Percentiles rank a stretch among this genome's conserved stretches.
phyloP scores from a whole-genome alignment of 2,888 invertebrate genomes.

The Drosophila koepferae region DNA sequence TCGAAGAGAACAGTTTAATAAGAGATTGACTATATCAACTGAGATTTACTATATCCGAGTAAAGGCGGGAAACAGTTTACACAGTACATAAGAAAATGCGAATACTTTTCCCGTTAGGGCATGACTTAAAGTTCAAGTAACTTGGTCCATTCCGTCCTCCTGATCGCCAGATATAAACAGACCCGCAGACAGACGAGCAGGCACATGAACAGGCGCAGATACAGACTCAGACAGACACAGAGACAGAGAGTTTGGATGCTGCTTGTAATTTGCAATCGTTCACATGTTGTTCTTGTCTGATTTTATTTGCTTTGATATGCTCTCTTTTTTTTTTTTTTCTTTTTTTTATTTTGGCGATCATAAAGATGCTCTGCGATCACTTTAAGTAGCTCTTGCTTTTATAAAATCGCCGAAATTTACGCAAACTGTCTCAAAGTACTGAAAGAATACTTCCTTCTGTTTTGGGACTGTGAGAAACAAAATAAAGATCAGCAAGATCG shows the following conservation, averaged over 20 bases:
- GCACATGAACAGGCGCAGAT: slow-evolving; percentile 1
- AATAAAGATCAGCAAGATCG: slow-evolving; percentile 34
- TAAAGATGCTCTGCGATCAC: slow-evolving; percentile 59
- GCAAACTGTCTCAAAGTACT: slow-evolving; percentile 55
- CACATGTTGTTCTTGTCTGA: slow-evolving; percentile 77
- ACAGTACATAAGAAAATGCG: neutral
- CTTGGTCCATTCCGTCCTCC: slow-evolving; percentile 43
- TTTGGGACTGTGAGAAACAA: slow-evolving; percentile 59
- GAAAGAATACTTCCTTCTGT: slow-evolving; percentile 48
- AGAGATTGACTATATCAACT: neutral
- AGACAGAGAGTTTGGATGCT: slow-evolving; percentile 26
- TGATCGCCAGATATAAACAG: slow-evolving; percentile 64
- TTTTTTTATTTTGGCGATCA: slow-evolving; percentile 52
- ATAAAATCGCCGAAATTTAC: slow-evolving; percentile 70
- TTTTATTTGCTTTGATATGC: slow-evolving; percentile 73
- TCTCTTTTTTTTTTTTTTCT: neutral
- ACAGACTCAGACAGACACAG: slow-evolving; percentile 12
- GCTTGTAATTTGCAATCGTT: slow-evolving; percentile 80
- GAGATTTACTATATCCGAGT: neutral
- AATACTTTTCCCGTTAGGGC: slow-evolving; percentile 6
- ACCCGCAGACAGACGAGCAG: slow-evolving; percentile 19
- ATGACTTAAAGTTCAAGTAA: slow-evolving; percentile 24
- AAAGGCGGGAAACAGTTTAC: neutral
- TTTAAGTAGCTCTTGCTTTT: slow-evolving; percentile 65
- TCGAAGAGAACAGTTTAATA: neutral